These are phyloP conservation scores for Ophioninae sp. DNA, from an alignment of 2,888 invertebrate genomes.

Conservation along the genomic window DNA sequence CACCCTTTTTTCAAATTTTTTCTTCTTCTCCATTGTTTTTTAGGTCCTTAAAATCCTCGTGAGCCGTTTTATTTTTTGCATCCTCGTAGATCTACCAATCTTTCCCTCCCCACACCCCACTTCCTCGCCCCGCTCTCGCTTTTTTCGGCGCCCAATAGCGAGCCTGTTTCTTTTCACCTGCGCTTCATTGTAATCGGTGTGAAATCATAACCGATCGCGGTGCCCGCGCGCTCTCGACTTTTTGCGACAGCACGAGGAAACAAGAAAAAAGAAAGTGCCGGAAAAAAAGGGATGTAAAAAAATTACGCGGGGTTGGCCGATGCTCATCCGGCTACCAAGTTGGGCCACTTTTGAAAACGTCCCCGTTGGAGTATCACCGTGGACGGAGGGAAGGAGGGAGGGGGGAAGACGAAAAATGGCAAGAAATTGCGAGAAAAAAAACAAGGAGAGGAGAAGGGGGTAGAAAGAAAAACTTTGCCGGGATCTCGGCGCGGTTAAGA, in stretches of 20 bases:
- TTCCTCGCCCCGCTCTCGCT: conserved; percentile 23
- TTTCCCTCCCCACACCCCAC: conserved; percentile 23
- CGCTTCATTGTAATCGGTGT: conserved; percentile 80
- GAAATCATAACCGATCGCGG: conserved; percentile 81
- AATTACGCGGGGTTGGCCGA: conserved; percentile 34
- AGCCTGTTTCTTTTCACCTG: conserved; percentile 61
- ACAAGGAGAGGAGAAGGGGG: conserved; percentile 13
- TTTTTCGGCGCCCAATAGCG: not conserved
- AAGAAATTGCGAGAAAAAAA: conserved; percentile 25
- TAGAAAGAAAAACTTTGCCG: conserved; percentile 27
- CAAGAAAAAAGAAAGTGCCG: conserved; percentile 32
- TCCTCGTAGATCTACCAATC: conserved; percentile 20
- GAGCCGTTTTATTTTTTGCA: conserved; percentile 46
- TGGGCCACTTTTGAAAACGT: conserved; percentile 4
- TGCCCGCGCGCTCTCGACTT: conserved; percentile 53
- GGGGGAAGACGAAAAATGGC: conserved; percentile 20
- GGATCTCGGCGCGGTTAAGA: conserved; percentile 67
- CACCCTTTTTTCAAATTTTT: conserved; percentile 40
- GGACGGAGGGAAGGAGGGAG: conserved; percentile 8
- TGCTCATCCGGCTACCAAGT: conserved; percentile 42
- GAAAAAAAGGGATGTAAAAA: conserved; percentile 61
- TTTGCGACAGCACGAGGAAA: not conserved
- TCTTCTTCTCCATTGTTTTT: conserved; percentile 42
- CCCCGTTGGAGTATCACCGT: conserved; percentile 46
- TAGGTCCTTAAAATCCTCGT: conserved; percentile 32